These are phyloP conservation scores for Alauda arvensis DNA, from an alignment of 2,797 vertebrate species.

Conservation along the genomic window DNA sequence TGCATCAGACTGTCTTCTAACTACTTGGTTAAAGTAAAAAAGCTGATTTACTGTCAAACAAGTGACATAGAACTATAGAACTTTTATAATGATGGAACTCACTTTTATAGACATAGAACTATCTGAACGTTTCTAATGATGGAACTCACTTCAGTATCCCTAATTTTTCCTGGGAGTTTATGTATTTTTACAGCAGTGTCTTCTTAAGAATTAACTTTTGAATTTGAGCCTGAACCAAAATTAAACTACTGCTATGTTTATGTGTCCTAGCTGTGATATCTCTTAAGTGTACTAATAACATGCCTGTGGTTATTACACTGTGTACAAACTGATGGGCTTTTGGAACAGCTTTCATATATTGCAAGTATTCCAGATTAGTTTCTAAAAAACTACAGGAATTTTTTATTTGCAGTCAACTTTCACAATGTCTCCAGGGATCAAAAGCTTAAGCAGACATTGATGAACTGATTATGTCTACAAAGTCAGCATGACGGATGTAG, in stretches of 20 bases:
- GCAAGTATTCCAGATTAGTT: background rate
- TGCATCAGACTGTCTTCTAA: background rate
- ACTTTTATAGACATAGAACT: background rate
- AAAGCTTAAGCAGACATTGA: slow-evolving; percentile 8
- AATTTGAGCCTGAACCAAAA: background rate
- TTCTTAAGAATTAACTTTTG: background rate
- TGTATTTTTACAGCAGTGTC: background rate
- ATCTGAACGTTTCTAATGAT: background rate
- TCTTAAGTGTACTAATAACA: background rate
- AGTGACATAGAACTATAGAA: background rate
- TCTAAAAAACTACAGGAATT: background rate
- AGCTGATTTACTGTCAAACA: background rate
- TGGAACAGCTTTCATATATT: background rate
- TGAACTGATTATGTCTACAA: slow-evolving; percentile 1
- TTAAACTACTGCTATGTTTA: background rate
- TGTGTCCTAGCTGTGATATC: background rate
- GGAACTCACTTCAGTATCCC: background rate
- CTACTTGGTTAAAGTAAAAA: background rate
- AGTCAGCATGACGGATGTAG: background rate
- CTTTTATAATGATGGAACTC: background rate
- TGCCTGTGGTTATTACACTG: background rate
- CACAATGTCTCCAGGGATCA: background rate
- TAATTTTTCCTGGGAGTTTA: background rate
- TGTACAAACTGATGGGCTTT: background rate
- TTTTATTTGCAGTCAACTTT: slow-evolving; percentile 5